Conservation (phyloP, 2,113 vertebrate species). For the Hydrochoerus hydrochaeris region DNA sequence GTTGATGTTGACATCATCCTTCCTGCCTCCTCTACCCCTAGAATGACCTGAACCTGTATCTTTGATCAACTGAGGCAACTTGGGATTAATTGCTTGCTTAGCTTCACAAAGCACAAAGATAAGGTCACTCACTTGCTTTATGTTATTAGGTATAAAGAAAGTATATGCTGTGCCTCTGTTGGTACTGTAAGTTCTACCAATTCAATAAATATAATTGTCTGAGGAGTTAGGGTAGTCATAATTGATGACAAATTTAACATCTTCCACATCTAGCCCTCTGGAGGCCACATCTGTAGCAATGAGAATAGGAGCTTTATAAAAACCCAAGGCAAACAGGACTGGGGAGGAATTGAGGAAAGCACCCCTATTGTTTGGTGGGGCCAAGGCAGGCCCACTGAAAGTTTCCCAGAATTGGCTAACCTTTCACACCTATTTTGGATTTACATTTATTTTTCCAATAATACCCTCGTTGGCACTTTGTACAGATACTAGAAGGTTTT, state of each 20-base stretch:
- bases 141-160: constrained; percentile 99
- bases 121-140: constrained; percentile 98
- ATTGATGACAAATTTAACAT: constrained; percentile 99
- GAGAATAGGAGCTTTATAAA: constrained; percentile 96
- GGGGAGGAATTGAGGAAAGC: no score
- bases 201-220: constrained; percentile 99
- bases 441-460: no score
- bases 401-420: no score
- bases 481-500: no score
- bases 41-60: constrained; percentile 99
- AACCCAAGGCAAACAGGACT: no score
- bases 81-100: constrained; percentile 99
- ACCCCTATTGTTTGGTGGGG: no score
- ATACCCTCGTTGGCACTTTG: no score
- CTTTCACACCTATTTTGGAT: no score
- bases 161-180: constrained; percentile 99
- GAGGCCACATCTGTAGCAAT: constrained; percentile 99
- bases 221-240: constrained; percentile 99
- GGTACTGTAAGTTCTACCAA: constrained; percentile 99
- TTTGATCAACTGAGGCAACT: constrained; percentile 97
- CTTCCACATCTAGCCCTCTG: constrained; percentile 99
- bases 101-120: constrained; percentile 99
- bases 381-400: no score
- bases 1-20: constrained; percentile 86
- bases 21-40: constrained; percentile 94